Base-by-base conservation (phyloP, 1,140 invertebrate genomes). In the Alviniconcha marisindica region DNA sequence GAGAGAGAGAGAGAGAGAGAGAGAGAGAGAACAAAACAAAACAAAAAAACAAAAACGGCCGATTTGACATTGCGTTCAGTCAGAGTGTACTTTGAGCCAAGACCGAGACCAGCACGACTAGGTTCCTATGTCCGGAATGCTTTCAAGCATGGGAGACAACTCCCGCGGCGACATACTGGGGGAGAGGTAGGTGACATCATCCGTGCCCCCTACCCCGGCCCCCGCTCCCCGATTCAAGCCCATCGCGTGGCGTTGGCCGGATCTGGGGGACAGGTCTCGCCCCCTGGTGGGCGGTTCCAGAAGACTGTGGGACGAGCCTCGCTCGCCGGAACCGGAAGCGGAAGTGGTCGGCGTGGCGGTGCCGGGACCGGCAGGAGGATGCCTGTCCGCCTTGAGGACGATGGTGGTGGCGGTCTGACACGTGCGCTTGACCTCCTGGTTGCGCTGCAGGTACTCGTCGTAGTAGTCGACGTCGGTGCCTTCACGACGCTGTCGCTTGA, bases 391-490 rank as follows among this genome's bases (percentile, higher is more conserved):
- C 44, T 81, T 81, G n/a, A 42, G 56, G 36, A 87, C 79, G 4
- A 87, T 38, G 36, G 63, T 77, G 54, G 83, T 82, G 54, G 86
- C 86, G 28, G 81, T 85, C 28, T 85, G 81, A 51, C 86, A 87
- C 1, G 86, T 89, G 24, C 83, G 77, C 69, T 87, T 88, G 24
- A 89, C 83, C 54, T 87, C 86, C 44, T 84, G 83, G 56, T 90
- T 91, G 21, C 91, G 33, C 71, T 91, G 88, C 10, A 91, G 81
- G 83, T 91, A 89, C 76, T 91, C 91, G 81, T 91, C 90, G 85
- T 91, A 91, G 82, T 91, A 91, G 63, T 91, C 91, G 4, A 90
- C 85, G 56, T 91, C 91, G 14, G 86, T 87, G 5, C 88, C 89
- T 80, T 89, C 89, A 3, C 90, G 80, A 15, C 88, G 85, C 82